phyloP scores from a whole-genome alignment of 2,888 invertebrate genomes.

The Bhutanitis thaidina region DNA sequence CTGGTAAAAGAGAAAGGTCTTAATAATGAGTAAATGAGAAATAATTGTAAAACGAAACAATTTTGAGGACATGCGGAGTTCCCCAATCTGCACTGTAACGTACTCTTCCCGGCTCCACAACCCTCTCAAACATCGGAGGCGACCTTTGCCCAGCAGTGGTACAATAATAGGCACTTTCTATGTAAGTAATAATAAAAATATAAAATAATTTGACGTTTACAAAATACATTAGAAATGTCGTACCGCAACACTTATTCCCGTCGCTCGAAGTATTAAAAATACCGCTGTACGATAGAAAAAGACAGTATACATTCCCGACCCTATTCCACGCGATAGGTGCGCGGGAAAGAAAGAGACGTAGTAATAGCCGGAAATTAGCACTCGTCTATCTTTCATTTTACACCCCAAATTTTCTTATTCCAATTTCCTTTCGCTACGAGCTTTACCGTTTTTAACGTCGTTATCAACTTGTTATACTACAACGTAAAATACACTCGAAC shows the following conservation, averaged over 20 bases:
- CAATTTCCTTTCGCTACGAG: slow-evolving; percentile 82
- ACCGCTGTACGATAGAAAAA: slow-evolving; percentile 59
- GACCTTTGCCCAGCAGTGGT: no score
- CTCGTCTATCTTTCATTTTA: slow-evolving; percentile 88
- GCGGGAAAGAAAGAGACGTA: slow-evolving; percentile 78
- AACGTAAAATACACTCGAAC: slow-evolving; percentile 31
- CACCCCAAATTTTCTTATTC: slow-evolving; percentile 89
- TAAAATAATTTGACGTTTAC: no score
- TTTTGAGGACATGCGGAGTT: no score
- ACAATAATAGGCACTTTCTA: no score
- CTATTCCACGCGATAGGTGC: slow-evolving; percentile 69
- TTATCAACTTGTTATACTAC: slow-evolving; percentile 34
- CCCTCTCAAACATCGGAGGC: no score
- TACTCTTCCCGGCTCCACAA: no score
- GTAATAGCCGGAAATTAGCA: slow-evolving; percentile 85
- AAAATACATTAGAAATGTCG: slow-evolving; percentile 10
- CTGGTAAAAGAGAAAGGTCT: no score
- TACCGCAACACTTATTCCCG: slow-evolving; percentile 19
- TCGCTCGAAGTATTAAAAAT: slow-evolving; percentile 37
- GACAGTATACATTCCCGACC: slow-evolving; percentile 60
- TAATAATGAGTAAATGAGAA: no score
- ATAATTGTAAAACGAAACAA: not conserved
- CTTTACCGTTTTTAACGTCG: slow-evolving; percentile 48
- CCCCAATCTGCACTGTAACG: no score
- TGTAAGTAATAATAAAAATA: no score